Evolutionary conservation across 2,113 vertebrate genomes (phyloP).

Genomic region (Cryptotis parvus): DNA sequence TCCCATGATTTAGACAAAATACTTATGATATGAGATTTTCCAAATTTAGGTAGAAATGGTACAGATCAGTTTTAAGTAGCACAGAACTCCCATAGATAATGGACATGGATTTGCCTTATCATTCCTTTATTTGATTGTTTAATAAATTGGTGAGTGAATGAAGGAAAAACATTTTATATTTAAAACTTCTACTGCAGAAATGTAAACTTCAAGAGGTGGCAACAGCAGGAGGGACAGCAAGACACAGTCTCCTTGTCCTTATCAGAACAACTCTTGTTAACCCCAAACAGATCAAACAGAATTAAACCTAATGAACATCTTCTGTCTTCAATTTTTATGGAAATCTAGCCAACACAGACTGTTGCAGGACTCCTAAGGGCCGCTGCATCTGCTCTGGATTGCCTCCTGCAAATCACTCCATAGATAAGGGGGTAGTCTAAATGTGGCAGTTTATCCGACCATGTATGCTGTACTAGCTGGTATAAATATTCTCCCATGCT

Average conservation of each 20-base stretch:
- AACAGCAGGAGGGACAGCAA: not conserved
- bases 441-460: too few relatives aligned
- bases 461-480: too few relatives aligned
- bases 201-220: not conserved
- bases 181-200: not conserved
- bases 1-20: conserved; percentile 52
- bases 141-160: not conserved
- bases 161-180: not conserved
- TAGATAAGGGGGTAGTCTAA: too few relatives aligned
- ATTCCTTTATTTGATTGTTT: not conserved
- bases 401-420: too few relatives aligned
- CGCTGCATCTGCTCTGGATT: too few relatives aligned
- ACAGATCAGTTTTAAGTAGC: not conserved
- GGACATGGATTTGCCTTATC: not conserved
- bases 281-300: not conserved
- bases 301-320: not conserved
- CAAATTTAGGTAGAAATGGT: not conserved
- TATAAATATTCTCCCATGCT: too few relatives aligned
- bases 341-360: not conserved
- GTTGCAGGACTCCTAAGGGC: too few relatives aligned
- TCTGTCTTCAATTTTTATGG: not conserved
- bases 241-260: not conserved
- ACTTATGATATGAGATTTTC: not conserved
- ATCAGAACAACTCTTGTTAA: not conserved
- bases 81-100: too few relatives aligned